Base-by-base conservation (phyloP, 2,113 vertebrate genomes). In the Dinomys branickii region DNA sequence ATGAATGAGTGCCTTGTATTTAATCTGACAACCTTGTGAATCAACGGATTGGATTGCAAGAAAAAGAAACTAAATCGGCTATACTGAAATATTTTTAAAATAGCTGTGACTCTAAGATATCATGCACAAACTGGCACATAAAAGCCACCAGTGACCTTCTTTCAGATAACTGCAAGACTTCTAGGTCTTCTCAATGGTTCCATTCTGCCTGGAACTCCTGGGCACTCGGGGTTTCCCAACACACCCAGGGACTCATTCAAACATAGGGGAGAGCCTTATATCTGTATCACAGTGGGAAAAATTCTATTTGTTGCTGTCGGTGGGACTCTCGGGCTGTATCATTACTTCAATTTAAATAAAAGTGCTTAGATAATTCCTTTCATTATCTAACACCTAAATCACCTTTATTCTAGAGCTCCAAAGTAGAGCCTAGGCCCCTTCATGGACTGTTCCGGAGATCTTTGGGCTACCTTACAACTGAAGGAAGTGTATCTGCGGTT, bases 291-390 rank as follows among this genome's bases (percentile, higher is more conserved):
- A 85, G 58, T 87, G 67, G 86, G 50, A 97, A 50, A 17, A 16
- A 65, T 67, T 24, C 17, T 77, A 85, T 65, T 89, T 95, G 63
- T 71, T 90, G 44, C 58, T 44, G 30, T 73, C 50, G 52, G 33
- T 2, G 20, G 28, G 9, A 88, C 19, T 87, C 13, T 65, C 3
- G 8, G n/a, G 10, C 38, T 94, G 0, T 61, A 20, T 41, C 63
- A 52, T 24, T 95, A 50, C 26, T 88, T 95, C 20, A 78, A 93
- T 83, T 78, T 87, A 95, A 73, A 95, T 69, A 93, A 95, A 96
- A 93, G 54, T 91, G n/a, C 65, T 85, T 0, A 33, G 61, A 90
- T 35, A 90, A n/a, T 26, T 20, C 59, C n/a, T 58, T 84, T 80
- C 13, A 71, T 92, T 56, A 87, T 85, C 12, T 17, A 89, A 20